Conservation (phyloP, 2,113 vertebrate genomes). For the Jaculus jaculus region DNA sequence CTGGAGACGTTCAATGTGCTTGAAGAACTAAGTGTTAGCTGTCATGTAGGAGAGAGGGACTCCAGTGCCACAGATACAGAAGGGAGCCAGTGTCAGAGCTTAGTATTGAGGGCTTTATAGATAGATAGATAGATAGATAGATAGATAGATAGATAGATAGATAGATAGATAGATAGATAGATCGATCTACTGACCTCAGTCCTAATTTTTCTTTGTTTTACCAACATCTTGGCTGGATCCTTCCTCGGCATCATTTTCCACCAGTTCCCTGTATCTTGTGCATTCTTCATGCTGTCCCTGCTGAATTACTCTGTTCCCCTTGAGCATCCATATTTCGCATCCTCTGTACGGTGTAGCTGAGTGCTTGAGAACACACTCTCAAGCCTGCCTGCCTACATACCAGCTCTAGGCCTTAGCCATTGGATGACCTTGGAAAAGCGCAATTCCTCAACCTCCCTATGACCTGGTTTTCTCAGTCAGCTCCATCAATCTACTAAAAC, state of each 20-base stretch:
- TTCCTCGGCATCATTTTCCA: not conserved
- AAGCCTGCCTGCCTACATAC: not conserved
- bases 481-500: not conserved
- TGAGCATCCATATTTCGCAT: not conserved
- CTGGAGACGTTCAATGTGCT: not conserved
- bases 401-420: not conserved
- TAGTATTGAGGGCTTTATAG: not conserved
- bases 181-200: not conserved
- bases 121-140: too few species aligned
- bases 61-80: not conserved
- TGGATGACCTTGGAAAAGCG: not conserved
- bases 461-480: not conserved
- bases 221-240: not conserved
- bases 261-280: not conserved
- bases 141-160: too few species aligned
- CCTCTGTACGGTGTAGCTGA: not conserved
- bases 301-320: not conserved
- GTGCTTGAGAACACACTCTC: not conserved
- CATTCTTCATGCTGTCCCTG: not conserved
- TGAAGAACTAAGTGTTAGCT: not conserved
- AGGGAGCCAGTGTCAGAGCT: not conserved
- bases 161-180: too few species aligned
- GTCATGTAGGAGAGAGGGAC: not conserved
- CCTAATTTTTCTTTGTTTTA: not conserved
- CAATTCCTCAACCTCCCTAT: not conserved